Percentiles rank a stretch among this genome's conserved stretches.
These are phyloP conservation scores for Hucho hucho DNA, from an alignment of 2,113 vertebrate species.

Conservation along the genomic window DNA sequence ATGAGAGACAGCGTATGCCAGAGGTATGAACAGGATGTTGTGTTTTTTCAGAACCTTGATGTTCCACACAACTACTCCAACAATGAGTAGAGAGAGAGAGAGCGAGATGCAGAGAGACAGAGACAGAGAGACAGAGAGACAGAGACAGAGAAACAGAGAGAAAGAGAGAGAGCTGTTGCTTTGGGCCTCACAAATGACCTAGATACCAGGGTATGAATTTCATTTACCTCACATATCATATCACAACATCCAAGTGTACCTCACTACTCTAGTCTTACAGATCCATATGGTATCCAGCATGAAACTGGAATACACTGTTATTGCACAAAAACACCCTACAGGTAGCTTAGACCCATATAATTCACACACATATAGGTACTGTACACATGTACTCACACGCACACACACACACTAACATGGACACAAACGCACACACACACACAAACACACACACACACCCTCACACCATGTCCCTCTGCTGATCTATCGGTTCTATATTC, in stretches of 20 bases:
- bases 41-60: slow-evolving; percentile 70
- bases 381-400: no score
- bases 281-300: neutral
- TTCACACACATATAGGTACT: no score
- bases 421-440: no score
- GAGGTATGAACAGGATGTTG: slow-evolving; percentile 60
- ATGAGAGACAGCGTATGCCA: neutral
- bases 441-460: no score
- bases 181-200: slow-evolving; percentile 72
- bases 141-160: neutral
- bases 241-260: slow-evolving; percentile 58
- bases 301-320: neutral
- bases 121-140: neutral
- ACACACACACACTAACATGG: no score
- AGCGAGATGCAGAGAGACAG: neutral
- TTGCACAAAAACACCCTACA: neutral
- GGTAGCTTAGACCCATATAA: neutral
- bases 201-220: slow-evolving; percentile 68
- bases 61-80: slow-evolving; percentile 61
- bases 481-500: neutral
- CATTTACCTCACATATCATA: slow-evolving; percentile 56
- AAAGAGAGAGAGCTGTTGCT: slow-evolving; percentile 57
- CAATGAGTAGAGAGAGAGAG: slow-evolving; percentile 18
- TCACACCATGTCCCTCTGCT: no score
- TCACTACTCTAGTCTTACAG: neutral